Evolutionary conservation across 2,888 invertebrate species (phyloP), one percentile per base, ranked within the genome.

Genomic region (Harpalus rubripes): DNA sequence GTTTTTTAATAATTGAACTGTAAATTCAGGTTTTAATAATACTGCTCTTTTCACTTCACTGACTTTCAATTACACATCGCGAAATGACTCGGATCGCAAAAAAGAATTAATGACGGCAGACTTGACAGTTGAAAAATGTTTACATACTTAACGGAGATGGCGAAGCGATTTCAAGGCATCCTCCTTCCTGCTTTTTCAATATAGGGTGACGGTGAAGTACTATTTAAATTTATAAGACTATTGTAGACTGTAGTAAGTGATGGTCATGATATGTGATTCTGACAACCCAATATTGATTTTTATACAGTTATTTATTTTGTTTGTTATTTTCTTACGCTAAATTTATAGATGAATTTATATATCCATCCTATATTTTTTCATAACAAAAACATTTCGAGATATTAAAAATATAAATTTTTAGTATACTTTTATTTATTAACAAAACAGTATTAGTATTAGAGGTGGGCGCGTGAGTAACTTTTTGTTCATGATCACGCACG

Each of bases 11-110:
- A 78, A 78, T 78, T 78, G 58, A 78, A 78, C 78, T 78, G 58
- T 78, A 58, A 78, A 78, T 78, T 78, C 22, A 39, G 32, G 32
- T 58, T 76, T 58, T 78, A 78, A 78, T 78, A 58, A 78, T 78
- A 58, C 78, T 78, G 26, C 22, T 58, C 78, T 78, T 44, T 78
- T 44, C 72, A 74, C 72, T 39, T 68, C 68, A 39, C 68, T 4
- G 68, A 39, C 68, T 68, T 68, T 68, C 68, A 68, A 68, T 68
- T 68, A 68, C 68, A 68, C 68, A 68, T 68, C 32, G 68, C 39
- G 68, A 68, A 63, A 68, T 68, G 32, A 39, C 39, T 15, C 39
- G 32, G 68, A n/a, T 32, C 15, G 39, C 32, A 68, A 68, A 68
- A 63, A 68, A 68, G 39, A 68, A 68, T 68, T 68, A 68, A 68